phyloP scores from a whole-genome alignment of 2,888 invertebrate species.

The Chrysotoxum bicinctum region DNA sequence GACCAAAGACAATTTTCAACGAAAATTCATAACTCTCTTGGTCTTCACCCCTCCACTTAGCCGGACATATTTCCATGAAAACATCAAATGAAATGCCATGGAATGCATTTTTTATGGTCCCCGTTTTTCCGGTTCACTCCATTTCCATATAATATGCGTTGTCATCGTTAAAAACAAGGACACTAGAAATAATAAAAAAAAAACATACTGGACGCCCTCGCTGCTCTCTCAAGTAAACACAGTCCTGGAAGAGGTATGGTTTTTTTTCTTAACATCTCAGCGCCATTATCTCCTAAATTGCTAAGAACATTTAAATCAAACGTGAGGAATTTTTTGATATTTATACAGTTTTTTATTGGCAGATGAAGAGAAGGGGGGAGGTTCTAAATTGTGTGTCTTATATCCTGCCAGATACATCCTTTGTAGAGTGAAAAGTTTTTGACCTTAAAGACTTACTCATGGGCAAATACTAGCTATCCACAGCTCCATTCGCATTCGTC shows the following conservation, averaged over 20 bases:
- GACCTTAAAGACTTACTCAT: slow-evolving; percentile 19
- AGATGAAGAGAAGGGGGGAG: not conserved
- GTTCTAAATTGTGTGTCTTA: not conserved
- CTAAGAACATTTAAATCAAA: slow-evolving; percentile 5
- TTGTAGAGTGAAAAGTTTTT: not conserved
- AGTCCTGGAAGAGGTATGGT: not conserved
- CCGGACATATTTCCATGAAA: slow-evolving; percentile 32
- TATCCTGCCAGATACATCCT: not conserved
- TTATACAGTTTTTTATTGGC: not conserved
- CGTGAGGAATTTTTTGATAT: not conserved
- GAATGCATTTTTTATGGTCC: slow-evolving; percentile 61
- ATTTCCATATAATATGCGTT: not conserved
- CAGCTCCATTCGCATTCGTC: not conserved
- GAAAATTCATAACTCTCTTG: not conserved
- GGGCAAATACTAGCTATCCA: not conserved
- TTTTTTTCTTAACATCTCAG: not conserved
- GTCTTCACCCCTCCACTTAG: not conserved
- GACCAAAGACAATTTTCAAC: not conserved
- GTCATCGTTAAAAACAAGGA: slow-evolving; percentile 26
- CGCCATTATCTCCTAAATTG: slow-evolving; percentile 5
- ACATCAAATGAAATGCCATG: slow-evolving; percentile 50
- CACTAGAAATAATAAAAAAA: not conserved
- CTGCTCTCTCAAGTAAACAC: not conserved
- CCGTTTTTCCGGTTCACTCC: not conserved
- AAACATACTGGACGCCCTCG: slow-evolving; percentile 1